Conservation (phyloP, 2,113 vertebrate species). For the Loxodonta africana region DNA sequence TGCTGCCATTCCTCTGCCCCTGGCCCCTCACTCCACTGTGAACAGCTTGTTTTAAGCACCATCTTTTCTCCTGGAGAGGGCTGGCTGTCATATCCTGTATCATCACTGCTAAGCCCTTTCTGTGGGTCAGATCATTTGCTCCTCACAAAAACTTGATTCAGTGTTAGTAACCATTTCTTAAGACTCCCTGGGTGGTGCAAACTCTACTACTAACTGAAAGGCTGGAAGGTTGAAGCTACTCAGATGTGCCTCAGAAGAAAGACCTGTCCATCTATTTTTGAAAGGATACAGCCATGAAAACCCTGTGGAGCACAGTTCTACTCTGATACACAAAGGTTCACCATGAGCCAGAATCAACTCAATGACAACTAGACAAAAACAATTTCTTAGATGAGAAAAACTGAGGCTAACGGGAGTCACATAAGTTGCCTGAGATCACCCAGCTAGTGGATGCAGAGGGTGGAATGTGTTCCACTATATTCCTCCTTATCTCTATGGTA, state of each 20-base stretch:
- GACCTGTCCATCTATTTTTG: neutral
- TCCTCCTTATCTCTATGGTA: neutral
- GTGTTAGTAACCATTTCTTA: neutral
- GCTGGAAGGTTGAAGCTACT: neutral
- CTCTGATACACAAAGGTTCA: neutral
- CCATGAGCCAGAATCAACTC: neutral
- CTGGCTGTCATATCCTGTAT: neutral
- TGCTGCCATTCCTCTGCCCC: neutral
- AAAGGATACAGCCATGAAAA: neutral
- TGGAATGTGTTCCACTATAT: too few relatives aligned
- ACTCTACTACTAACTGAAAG: neutral
- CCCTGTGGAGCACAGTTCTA: neutral
- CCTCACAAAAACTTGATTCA: neutral
- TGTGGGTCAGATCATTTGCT: neutral
- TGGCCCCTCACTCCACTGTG: rapidly evolving
- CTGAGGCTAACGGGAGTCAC: neutral
- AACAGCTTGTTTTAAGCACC: neutral
- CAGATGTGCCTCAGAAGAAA: neutral
- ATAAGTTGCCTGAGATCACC: neutral
- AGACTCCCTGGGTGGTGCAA: neutral
- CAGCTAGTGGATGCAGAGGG: neutral
- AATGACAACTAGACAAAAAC: neutral
- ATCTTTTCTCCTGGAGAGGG: neutral
- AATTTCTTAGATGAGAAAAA: neutral
- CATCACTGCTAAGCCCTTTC: neutral